Percentiles rank a stretch among this genome's conserved stretches.
Evolutionary conservation across 1,140 invertebrate genomes (phyloP).

Genomic region (Leptinotarsa defecta): DNA sequence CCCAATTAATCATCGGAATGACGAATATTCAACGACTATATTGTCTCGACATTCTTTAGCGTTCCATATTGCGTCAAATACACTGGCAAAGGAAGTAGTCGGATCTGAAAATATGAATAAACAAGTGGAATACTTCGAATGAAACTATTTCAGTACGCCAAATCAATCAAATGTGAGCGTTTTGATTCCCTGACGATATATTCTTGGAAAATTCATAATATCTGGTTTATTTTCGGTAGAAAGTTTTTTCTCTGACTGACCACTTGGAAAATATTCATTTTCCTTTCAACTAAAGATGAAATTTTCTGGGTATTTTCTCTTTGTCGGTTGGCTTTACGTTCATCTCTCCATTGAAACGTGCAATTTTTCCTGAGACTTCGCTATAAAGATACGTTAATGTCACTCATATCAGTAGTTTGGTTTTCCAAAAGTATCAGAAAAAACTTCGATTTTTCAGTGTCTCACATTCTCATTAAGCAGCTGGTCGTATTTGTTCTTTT

Average conservation of each 20-base stretch:
- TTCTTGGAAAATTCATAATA: neutral
- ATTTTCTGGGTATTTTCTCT: neutral
- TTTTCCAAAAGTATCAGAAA: too few relatives aligned
- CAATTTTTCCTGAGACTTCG: too few relatives aligned
- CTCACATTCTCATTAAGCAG: too few relatives aligned
- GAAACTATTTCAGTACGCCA: neutral
- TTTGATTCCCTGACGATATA: neutral
- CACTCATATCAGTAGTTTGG: too few relatives aligned
- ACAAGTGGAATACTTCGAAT: neutral
- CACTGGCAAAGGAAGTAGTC: neutral
- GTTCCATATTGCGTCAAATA: conserved; percentile 8
- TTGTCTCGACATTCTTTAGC: conserved; percentile 7
- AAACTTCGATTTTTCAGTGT: too few relatives aligned
- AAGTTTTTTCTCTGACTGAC: neutral
- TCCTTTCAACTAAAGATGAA: neutral
- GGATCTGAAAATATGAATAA: neutral
- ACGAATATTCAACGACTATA: conserved; percentile 17
- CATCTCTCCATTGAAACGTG: too few relatives aligned
- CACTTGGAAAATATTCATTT: neutral
- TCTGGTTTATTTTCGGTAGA: neutral
- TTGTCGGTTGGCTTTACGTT: neutral
- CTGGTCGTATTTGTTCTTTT: too few relatives aligned
- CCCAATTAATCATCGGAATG: conserved; percentile 21
- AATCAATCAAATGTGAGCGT: neutral
- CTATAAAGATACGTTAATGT: too few relatives aligned